Base-by-base conservation (phyloP, 1,140 invertebrate genomes). In the Papilio machaon region DNA sequence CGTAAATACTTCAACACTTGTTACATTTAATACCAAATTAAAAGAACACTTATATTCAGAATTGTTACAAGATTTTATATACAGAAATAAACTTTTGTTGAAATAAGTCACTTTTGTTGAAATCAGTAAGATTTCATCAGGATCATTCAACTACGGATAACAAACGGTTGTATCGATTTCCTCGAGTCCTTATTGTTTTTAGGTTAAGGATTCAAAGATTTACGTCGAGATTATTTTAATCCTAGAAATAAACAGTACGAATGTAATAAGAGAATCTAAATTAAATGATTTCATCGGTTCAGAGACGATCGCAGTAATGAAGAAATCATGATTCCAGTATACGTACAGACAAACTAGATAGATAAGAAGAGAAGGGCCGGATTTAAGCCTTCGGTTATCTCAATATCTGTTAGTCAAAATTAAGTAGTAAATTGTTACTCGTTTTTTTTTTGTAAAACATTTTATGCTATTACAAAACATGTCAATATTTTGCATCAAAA, bases 301-400 rank as follows among this genome's bases (percentile, higher is more conserved):
- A 30, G 23, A 30, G 35, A 70, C 3, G 35, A 15, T 35, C 13
- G 8, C 15, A 15, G 15, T 11, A 35, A 10, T 13, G 13, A 38
- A 35, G 30, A 35, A 15, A 38, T 70, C 7, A 1, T 2, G 13
- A 6, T 70, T 35, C 30, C n/a, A 17, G 15, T 6, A 54, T 54
- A 7, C 38, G 38, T 70, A 35, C 35, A 67, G 23, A 4, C 30
- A 10, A 13, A 35, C 5, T 13, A 13, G 3, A 35, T 35, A 67
- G 64, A 35, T 67, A 70, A 70, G 30, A 70, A 15, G 13, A 70
- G 30, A 70, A 35, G 60, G 60, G 60, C 60, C 60, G 5, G 64
- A 70, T 35, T 70, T 15, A 35, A 30, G 23, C 60, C 60, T 64
- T 10, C 60, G 60, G 64, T 38, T 17, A 70, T 4, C 30, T 70